These are phyloP conservation scores for Silurus aristotelis DNA, from an alignment of 2,797 vertebrate genomes.

Conservation along the genomic window DNA sequence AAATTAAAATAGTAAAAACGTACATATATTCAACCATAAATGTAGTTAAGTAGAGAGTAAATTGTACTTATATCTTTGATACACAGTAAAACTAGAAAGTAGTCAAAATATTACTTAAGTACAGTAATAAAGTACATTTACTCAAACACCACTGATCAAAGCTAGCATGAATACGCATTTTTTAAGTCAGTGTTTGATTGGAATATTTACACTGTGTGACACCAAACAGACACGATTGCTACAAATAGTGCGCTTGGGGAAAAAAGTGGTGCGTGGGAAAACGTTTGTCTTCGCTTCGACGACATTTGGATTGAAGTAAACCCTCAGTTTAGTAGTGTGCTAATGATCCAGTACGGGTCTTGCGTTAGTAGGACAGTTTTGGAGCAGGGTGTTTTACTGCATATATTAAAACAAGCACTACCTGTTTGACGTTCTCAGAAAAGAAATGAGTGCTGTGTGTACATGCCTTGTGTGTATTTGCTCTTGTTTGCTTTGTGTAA, in stretches of 20 bases:
- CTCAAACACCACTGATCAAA: not conserved
- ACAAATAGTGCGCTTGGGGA: not conserved
- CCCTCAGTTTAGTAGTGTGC: not conserved
- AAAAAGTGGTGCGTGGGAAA: conserved; percentile 11
- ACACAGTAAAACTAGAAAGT: too few relatives aligned
- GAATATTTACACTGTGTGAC: not conserved
- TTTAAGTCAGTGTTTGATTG: not conserved
- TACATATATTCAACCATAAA: too few relatives aligned
- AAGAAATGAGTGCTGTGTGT: not conserved
- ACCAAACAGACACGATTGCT: not conserved
- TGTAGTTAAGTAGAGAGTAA: too few relatives aligned
- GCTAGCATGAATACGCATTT: conserved; percentile 7
- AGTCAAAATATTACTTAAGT: too few relatives aligned
- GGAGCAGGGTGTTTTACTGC: not conserved
- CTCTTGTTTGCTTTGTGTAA: conserved; percentile 22
- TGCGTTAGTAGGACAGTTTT: not conserved
- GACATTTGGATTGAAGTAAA: not conserved
- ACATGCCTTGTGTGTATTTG: conserved; percentile 25
- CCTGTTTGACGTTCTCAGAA: conserved; percentile 13
- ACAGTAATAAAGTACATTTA: too few relatives aligned
- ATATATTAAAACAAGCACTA: conserved; percentile 2
- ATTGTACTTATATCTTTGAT: too few relatives aligned
- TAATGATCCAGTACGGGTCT: not conserved
- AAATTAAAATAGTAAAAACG: too few relatives aligned
- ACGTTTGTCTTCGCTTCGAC: not conserved